A percentile compares a stretch with the other conserved stretches of the same genome.
These are phyloP conservation scores for Tetranychus cinnabarinus DNA, from an alignment of 1,140 invertebrate species.

Conservation along the genomic window DNA sequence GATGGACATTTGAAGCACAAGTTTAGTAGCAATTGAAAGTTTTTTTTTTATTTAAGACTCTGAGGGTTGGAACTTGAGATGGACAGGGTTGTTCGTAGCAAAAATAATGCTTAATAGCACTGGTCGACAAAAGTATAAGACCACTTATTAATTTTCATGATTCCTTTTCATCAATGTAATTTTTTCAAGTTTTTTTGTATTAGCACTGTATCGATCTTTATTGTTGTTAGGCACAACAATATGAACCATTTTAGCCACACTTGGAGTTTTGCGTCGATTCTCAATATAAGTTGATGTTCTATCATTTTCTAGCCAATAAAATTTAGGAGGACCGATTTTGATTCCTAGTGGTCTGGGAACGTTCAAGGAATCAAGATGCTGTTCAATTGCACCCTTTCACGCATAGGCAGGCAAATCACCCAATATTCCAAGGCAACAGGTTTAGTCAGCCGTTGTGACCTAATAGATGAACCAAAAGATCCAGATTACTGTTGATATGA, in stretches of 20 bases:
- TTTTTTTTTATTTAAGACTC: constrained; percentile 20
- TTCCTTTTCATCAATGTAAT: too few relatives aligned
- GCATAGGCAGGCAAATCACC: constrained; percentile 20
- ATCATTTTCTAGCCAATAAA: background rate
- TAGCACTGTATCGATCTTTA: constrained; percentile 33
- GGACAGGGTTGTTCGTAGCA: constrained; percentile 31
- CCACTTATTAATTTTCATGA: too few relatives aligned
- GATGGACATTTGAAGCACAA: too few relatives aligned
- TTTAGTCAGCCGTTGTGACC: constrained; percentile 12
- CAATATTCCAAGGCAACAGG: constrained; percentile 2
- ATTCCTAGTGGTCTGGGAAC: constrained; percentile 21
- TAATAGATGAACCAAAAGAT: constrained; percentile 12
- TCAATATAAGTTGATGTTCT: background rate
- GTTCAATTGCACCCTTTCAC: constrained; percentile 22
- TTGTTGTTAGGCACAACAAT: constrained; percentile 40
- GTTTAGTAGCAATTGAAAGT: too few relatives aligned
- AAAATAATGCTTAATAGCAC: constrained; percentile 48
- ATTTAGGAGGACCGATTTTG: constrained; percentile 15
- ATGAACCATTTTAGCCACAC: constrained; percentile 22
- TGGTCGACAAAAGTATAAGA: too few relatives aligned
- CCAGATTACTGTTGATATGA: constrained; percentile 5
- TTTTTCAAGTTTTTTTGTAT: too few relatives aligned
- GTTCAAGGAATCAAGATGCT: constrained; percentile 17
- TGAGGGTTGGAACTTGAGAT: constrained; percentile 42
- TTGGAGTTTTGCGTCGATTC: background rate